Evolutionary conservation across 1,140 invertebrate species (phyloP), one percentile per base, ranked within the genome.

Genomic region (Calosoma granatense): DNA sequence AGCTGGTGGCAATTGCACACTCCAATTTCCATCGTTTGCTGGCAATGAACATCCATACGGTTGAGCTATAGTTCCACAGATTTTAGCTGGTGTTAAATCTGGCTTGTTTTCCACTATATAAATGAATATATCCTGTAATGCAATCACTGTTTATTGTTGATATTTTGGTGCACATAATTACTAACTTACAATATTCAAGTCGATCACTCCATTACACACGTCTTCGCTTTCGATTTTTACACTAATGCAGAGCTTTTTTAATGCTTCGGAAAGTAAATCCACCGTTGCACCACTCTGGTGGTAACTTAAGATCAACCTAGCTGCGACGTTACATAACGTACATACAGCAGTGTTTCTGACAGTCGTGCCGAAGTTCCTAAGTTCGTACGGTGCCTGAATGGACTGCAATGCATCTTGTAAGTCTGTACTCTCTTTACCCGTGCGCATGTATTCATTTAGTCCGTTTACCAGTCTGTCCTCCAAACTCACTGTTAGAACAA

Each of bases 131-230:
- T 20, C 12, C 51, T 53, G 12, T 22, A 53, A 21, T 22, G 23
- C 23, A 53, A 53, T 22, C 17, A 36, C 26, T 36, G 6, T 36
- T 36, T 36, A 36, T 36, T 36, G n/a, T 36, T 36, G n/a, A 36
- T 9, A 36, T 9, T 36, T 9, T 36, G 26, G 6, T 36, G 6
- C n/a, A 36, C 26, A 36, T 36, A 36, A 36, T 36, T 36, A 36
- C 6, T 56, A 52, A 66, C 72, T 70, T 72, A 82, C 79, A 56
- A 76, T 59, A 62, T 85, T 81, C 1, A 77, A 63, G 39, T 74
- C 70, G 3, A 85, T 62, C 6, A 76, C 60, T 21, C 83, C 82
- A 12, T 62, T 58, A 60, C 84, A 86, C n/a, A 84, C 79, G 55
- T 61, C 64, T 9, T 73, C 64, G 0, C 70, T 73, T 63, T 81